Evolutionary conservation across 2,797 vertebrate genomes (phyloP), one percentile per base, ranked within the genome.

Genomic region (Phataginus tricuspis): DNA sequence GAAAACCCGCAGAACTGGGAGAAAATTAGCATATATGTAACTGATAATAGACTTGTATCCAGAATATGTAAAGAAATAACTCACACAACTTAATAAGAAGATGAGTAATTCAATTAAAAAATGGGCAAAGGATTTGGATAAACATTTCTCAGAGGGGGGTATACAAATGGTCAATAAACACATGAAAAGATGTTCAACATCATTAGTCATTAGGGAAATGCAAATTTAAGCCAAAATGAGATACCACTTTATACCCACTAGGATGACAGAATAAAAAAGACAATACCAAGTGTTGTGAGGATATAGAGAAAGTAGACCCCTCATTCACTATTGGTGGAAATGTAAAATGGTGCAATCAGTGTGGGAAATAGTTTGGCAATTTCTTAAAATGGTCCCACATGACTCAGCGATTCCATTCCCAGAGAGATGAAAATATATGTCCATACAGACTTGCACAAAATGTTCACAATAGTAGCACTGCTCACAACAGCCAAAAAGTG

Each of bases 301-400:
- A 27, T 5, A 27, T 3, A 66, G 49, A 72, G 79, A 89, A 89
- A 63, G 27, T 45, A 13, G 49, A 34, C 57, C 59, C 37, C 39
- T 68, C 64, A 7, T 34, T 83, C 86, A 34, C 11, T 51, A 6
- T 34, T 66, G 25, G 34, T 37, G 64, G 25, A 39, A 45, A 75
- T 27, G 42, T 23, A 39, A 49, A 51, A 68, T 63, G 53, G 34
- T 19, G 15, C 78, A 75, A 59, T 93, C 61, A 10, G 66, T 27
- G 39, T 31, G 69, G 78, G 75, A 74, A 66, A 51, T 10, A 71
- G 21, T 61, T 37, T 34, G 91, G 59, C 84, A 84, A 15, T 55
- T 85, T 91, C 84, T 94, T 68, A 57, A 78, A 95, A 63, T 21
- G 42, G 92, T 95, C 78, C 45, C 88, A 78, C 75, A 53, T 34